Percentiles rank a stretch among this genome's conserved stretches.
Evolutionary conservation across 2,113 vertebrate genomes (phyloP).

Genomic region (Heloderma charlesbogerti): DNA sequence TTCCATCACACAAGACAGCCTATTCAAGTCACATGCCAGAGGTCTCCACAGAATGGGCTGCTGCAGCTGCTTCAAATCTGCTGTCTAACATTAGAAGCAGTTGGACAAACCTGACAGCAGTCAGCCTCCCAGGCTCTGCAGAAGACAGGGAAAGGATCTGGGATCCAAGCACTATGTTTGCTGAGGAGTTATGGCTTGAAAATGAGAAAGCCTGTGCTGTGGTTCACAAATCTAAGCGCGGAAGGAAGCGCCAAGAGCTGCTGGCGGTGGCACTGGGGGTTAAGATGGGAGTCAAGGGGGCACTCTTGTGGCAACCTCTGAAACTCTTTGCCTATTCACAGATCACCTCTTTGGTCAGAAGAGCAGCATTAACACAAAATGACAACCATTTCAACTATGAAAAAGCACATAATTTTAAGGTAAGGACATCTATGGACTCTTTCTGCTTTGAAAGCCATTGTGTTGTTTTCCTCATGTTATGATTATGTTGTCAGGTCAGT

Average conservation of each 20-base stretch:
- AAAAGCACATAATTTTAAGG: constrained; percentile 99
- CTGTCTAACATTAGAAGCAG: constrained; percentile 81
- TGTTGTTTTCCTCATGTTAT: not conserved
- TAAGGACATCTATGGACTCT: constrained; percentile 72
- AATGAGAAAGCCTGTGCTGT: constrained; percentile 81
- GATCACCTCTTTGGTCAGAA: constrained; percentile 93
- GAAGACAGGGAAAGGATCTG: constrained; percentile 81
- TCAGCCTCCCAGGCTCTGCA: constrained; percentile 67
- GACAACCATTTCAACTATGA: constrained; percentile 96
- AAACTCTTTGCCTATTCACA: constrained; percentile 98
- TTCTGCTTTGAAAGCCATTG: not conserved
- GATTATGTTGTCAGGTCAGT: constrained; percentile 8
- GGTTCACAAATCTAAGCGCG: constrained; percentile 84
- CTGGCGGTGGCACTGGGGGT: constrained; percentile 91
- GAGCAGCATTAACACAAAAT: constrained; percentile 88
- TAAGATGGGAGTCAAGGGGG: constrained; percentile 87
- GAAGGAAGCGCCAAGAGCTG: constrained; percentile 90
- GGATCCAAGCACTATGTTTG: constrained; percentile 77
- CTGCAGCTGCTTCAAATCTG: constrained; percentile 83
- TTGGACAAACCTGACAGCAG: constrained; percentile 76
- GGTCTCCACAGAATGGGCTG: constrained; percentile 85
- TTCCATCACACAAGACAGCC: constrained; percentile 79
- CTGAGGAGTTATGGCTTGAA: constrained; percentile 80
- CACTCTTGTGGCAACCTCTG: constrained; percentile 94
- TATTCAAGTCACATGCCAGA: constrained; percentile 86